phyloP scores from a whole-genome alignment of 2,113 vertebrate species.

The Heteronetta atricapilla region DNA sequence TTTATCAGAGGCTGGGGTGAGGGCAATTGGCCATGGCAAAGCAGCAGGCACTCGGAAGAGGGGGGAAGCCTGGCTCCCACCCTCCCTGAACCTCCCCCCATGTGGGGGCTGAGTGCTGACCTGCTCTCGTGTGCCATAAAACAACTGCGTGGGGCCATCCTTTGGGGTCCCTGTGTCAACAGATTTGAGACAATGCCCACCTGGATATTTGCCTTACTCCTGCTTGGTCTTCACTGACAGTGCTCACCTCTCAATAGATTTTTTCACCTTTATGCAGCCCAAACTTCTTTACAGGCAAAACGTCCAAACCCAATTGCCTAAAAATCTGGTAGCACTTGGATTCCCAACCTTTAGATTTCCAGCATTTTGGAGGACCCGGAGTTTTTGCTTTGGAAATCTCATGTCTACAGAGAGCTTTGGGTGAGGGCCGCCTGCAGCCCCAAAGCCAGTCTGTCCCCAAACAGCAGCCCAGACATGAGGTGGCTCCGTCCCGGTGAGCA shows the following conservation, averaged over 20 bases:
- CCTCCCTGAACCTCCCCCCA: not conserved
- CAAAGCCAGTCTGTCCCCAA: not conserved
- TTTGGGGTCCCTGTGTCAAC: not conserved
- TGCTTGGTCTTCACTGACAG: not conserved
- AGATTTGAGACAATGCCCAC: not conserved
- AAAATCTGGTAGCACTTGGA: not conserved
- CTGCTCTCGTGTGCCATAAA: not conserved
- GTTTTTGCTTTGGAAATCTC: not conserved
- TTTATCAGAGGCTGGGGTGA: constrained; percentile 70
- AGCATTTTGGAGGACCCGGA: not conserved
- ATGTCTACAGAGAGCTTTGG: not conserved
- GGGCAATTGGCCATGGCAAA: constrained; percentile 63
- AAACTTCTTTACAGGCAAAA: not conserved
- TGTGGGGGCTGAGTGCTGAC: fast-evolving
- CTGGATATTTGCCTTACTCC: not conserved
- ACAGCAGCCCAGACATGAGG: not conserved
- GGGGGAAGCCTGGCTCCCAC: not conserved
- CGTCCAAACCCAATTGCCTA: not conserved
- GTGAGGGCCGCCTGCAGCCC: not conserved
- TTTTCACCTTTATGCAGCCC: not conserved
- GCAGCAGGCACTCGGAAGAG: constrained; percentile 60
- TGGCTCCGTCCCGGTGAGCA: not conserved
- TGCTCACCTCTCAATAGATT: not conserved
- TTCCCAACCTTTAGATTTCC: not conserved
- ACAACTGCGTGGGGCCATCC: not conserved